phyloP scores from a whole-genome alignment of 2,797 vertebrate genomes.

The Malurus leucopterus region DNA sequence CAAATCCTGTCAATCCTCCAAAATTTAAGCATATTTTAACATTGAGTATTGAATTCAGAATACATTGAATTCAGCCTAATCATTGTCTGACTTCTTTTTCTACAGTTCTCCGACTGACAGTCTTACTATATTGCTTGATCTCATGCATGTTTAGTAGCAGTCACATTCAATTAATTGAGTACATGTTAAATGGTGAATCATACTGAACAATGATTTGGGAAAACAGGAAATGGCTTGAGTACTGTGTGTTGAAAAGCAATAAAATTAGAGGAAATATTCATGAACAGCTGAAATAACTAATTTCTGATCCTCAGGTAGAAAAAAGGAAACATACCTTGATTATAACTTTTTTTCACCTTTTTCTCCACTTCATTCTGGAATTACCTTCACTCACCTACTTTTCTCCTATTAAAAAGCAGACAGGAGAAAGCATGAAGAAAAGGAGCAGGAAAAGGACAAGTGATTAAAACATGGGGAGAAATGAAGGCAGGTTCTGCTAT shows the following conservation, averaged over 20 bases:
- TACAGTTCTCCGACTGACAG: background rate
- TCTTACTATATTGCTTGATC: background rate
- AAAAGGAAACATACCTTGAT: background rate
- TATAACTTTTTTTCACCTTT: background rate
- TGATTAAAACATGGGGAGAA: background rate
- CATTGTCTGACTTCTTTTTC: background rate
- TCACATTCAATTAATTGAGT: background rate
- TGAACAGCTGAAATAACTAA: background rate
- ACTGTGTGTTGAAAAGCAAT: background rate
- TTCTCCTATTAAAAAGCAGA: background rate
- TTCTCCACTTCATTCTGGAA: background rate
- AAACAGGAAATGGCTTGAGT: background rate
- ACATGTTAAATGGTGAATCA: background rate
- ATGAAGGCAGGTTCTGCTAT: background rate
- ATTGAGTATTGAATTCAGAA: background rate
- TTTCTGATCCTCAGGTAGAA: background rate
- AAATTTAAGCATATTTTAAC: background rate
- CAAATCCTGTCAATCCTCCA: rapidly evolving
- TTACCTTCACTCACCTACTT: background rate
- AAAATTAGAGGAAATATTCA: background rate
- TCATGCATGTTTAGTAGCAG: background rate
- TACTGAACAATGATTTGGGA: background rate
- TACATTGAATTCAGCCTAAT: background rate
- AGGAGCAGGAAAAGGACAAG: background rate
- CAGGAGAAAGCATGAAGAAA: background rate